Base-by-base conservation (phyloP, 2,797 vertebrate species). In the Tragopan temminckii region DNA sequence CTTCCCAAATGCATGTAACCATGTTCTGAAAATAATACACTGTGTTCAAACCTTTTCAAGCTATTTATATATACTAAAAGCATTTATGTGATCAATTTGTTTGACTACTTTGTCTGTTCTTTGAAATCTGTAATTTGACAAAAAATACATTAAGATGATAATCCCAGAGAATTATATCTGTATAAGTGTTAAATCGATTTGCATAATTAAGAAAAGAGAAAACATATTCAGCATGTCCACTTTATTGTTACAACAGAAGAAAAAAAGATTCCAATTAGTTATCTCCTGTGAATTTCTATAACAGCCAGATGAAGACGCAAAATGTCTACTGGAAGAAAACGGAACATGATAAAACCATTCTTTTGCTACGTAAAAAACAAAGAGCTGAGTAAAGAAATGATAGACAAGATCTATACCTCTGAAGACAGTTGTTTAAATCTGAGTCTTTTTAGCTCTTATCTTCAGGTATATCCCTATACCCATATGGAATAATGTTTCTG, bases 351-450 rank as follows among this genome's bases (percentile, higher is more conserved):
- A 66, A 62, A 77, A 53, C 36, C 25, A 36, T 1, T 0, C 33
- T 55, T 84, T 36, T 74, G 46, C 82, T 78, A 82, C 70, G 66
- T 63, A 90, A 93, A 77, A 27, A 64, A 21, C 57, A 50, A 50
- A 57, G 43, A 74, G 21, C 15, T 23, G 40, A 63, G 67, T 67
- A 76, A 68, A 36, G n/a, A 77, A 81, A 48, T 29, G 42, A 58
- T 15, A 42, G 31, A 16, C 52, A 58, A 36, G 31, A 50, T 71
- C 52, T 20, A 11, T 40, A 76, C 45, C 21, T 71, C 27, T 40
- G 62, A 63, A 71, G 21, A n/a, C 31, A 27, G 21, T 7, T 70
- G n/a, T 46, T 70, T 90, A 75, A 13, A 43, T 69, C 33, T 50
- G 27, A 75, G 27, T 48, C n/a, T 63, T 69, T 43, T 24, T 50